Evolutionary conservation across 1,140 invertebrate genomes (phyloP).

Genomic region (Luehdorfia chinensis): DNA sequence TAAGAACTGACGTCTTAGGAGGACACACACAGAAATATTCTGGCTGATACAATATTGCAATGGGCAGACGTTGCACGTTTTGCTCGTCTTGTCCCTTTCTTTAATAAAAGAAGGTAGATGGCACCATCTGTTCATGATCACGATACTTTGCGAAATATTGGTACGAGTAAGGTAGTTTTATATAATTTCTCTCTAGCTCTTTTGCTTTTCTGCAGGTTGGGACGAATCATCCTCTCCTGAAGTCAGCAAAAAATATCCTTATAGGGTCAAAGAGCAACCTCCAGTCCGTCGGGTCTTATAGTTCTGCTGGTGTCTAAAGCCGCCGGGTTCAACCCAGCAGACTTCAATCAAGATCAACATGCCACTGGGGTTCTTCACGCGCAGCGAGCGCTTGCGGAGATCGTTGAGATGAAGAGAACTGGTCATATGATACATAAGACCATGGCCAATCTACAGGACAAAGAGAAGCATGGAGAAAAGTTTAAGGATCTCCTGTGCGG

Average conservation of each 20-base stretch:
- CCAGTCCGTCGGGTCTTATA: conserved; percentile 90
- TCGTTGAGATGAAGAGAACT: conserved; percentile 96
- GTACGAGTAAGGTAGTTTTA: too few relatives aligned
- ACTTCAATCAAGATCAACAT: conserved; percentile 41
- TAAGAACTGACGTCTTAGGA: too few relatives aligned
- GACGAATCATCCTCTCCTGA: conserved; percentile 61
- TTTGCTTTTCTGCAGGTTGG: conserved; percentile 44
- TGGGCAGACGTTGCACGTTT: too few relatives aligned
- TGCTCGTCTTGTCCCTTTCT: too few relatives aligned
- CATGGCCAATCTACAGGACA: conserved; percentile 83
- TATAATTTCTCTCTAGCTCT: too few relatives aligned
- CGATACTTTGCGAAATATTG: too few relatives aligned
- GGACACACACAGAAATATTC: too few relatives aligned
- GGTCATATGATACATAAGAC: conserved; percentile 94
- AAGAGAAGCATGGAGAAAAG: conserved; percentile 57
- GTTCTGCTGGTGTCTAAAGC: conserved; percentile 92
- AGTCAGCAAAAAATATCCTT: conserved; percentile 60
- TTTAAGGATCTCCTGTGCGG: conserved; percentile 80
- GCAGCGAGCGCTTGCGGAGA: conserved; percentile 90
- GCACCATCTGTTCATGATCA: too few relatives aligned
- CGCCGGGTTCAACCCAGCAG: conserved; percentile 54
- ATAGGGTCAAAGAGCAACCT: conserved; percentile 82
- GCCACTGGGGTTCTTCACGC: conserved; percentile 52
- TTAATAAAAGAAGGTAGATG: too few relatives aligned
- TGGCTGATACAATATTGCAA: too few relatives aligned